Conservation (phyloP, 2,797 vertebrate genomes). For the Naso thynnoides region DNA sequence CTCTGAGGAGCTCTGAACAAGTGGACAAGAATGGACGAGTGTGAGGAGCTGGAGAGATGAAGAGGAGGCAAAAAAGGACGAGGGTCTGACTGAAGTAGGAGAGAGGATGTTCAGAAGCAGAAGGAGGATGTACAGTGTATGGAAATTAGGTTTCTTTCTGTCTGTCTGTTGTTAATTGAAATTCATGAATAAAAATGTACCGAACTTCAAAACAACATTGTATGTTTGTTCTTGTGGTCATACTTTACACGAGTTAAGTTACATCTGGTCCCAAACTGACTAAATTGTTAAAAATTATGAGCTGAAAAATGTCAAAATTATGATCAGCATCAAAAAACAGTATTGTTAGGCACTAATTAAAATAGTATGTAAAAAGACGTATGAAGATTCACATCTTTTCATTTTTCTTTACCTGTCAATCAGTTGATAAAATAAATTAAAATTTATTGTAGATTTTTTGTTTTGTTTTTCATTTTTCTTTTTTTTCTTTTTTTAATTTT, state of each 20-base stretch:
- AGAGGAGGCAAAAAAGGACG: not conserved
- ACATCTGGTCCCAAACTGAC: no score
- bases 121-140: slow-evolving; percentile 24
- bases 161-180: slow-evolving; percentile 17
- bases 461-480: no score
- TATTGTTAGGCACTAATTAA: not conserved
- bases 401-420: no score
- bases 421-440: no score
- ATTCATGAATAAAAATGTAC: slow-evolving; percentile 51
- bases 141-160: slow-evolving; percentile 15
- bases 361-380: not conserved
- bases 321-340: not conserved
- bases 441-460: no score
- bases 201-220: not conserved
- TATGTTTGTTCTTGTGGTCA: no score
- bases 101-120: slow-evolving; percentile 9
- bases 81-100: not conserved
- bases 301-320: not conserved
- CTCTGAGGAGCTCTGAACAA: slow-evolving; percentile 74
- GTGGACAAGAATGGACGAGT: not conserved
- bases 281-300: not conserved
- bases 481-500: no score
- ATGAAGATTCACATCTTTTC: not conserved
- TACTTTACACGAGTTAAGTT: no score
- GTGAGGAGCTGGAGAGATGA: slow-evolving; percentile 7